Conservation (phyloP, 1,140 invertebrate genomes). For the Drosophila erecta region DNA sequence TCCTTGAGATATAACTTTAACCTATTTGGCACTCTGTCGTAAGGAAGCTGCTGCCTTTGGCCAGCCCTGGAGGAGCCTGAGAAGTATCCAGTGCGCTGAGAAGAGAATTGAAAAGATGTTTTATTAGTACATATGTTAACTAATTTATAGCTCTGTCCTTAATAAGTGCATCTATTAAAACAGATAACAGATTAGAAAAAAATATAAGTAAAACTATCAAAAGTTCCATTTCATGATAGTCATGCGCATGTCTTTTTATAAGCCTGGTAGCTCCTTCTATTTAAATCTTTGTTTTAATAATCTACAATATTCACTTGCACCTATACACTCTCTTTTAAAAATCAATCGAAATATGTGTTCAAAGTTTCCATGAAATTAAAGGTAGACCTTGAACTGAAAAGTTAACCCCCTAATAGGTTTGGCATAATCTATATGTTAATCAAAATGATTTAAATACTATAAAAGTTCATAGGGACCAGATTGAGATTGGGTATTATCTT, state of each 20-base stretch:
- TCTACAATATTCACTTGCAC: neutral
- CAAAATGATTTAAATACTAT: neutral
- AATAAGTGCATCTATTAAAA: too few species aligned
- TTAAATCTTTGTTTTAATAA: neutral
- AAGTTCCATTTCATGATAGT: neutral
- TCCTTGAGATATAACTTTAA: conserved; percentile 87
- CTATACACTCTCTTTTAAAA: neutral
- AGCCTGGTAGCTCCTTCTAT: neutral
- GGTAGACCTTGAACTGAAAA: conserved; percentile 9
- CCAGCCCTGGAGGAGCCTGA: conserved; percentile 51
- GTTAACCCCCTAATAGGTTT: conserved; percentile 4
- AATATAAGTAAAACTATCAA: neutral
- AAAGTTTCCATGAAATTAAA: neutral
- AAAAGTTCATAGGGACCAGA: too few species aligned
- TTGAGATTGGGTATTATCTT: neutral
- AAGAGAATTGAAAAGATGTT: neutral
- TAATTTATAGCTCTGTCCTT: too few species aligned
- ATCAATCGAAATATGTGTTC: conserved; percentile 3
- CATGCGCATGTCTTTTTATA: neutral
- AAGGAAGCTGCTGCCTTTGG: conserved; percentile 82
- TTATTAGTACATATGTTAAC: too few species aligned
- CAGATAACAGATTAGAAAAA: too few species aligned
- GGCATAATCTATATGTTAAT: neutral
- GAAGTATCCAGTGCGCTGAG: conserved; percentile 64
- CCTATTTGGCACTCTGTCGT: conserved; percentile 87